These are phyloP conservation scores for Spea hammondii DNA, from an alignment of 2,797 vertebrate species.

Conservation along the genomic window DNA sequence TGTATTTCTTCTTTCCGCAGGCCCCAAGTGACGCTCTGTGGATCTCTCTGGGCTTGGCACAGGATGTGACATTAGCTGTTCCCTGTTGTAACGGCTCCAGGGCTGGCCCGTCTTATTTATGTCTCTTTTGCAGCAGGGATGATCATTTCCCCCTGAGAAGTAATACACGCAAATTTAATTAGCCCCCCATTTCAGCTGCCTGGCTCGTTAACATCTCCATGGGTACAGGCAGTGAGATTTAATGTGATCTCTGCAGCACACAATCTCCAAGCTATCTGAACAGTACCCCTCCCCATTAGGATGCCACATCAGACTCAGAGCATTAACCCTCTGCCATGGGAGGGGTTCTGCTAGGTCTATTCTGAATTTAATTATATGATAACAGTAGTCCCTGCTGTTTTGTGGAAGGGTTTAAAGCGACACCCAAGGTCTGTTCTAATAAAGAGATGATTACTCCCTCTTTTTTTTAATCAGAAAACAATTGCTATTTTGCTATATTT, in stretches of 20 bases:
- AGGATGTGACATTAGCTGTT: conserved; percentile 51
- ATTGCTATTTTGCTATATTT: conserved; percentile 31
- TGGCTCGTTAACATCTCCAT: conserved; percentile 36
- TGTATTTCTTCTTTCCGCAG: conserved; percentile 29
- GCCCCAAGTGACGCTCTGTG: conserved; percentile 37
- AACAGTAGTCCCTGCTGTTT: conserved; percentile 52
- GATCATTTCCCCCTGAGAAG: conserved; percentile 45
- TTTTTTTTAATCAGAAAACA: conserved; percentile 27
- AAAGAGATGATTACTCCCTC: conserved; percentile 51
- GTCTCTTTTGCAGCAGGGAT: conserved; percentile 53
- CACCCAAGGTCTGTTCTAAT: conserved; percentile 52
- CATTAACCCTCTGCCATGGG: conserved; percentile 30
- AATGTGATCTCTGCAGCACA: conserved; percentile 49
- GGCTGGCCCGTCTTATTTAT: conserved; percentile 52
- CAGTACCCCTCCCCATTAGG: conserved; percentile 43
- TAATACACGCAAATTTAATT: conserved; percentile 26
- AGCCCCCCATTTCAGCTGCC: conserved; percentile 27
- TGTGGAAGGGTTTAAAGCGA: conserved; percentile 49
- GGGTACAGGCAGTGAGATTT: conserved; percentile 53
- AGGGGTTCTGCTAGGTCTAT: conserved; percentile 41
- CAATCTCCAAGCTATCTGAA: conserved; percentile 51
- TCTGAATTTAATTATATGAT: conserved; percentile 50
- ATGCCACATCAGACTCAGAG: conserved; percentile 35
- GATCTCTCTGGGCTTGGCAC: conserved; percentile 47
- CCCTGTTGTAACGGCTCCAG: conserved; percentile 50